Evolutionary conservation across 2,797 vertebrate genomes (phyloP), one percentile per base, ranked within the genome.

Genomic region (Menidia menidia): DNA sequence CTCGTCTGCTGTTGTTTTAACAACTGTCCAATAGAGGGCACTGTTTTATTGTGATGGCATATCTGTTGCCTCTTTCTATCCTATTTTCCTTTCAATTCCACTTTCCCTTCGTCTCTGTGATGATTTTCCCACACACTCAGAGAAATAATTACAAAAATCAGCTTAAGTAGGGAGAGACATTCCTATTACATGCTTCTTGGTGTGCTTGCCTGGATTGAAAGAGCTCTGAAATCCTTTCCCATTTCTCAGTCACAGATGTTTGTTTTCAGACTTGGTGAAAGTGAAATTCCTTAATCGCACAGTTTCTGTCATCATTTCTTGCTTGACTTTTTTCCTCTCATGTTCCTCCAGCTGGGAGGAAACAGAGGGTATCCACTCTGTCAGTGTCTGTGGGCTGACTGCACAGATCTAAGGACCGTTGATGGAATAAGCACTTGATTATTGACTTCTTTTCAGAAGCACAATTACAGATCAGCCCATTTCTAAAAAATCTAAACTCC

Each of bases 21-120:
- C 54, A 4, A 3, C 16, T 15, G 16, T 88, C 90, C 93, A 92
- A 75, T 73, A 93, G 93, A 85, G 90, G 67, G 87, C 92, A 91
- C 85, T 91, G 90, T 92, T 91, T 86, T 67, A 19, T 75, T 64
- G 70, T 54, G 66, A 25, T 69, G 63, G 9, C 35, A 60, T 66
- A 45, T 47, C n/a, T 52, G 12, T 12, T 45, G 30, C 54, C 11
- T 42, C 66, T 47, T n/a, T 59, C 69, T 5, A 4, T 60, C 39
- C 15, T 8, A 18, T 44, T 16, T 48, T 25, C 3, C 31, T 35
- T 1, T 31, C 60, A 64, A 33, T 54, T 63, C 58, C 50, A 12
- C 60, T 59, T 58, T 51, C 59, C 43, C 45, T 50, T 78, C 39
- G 67, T 53, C 19, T 3, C 52, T 68, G 30, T 63, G 59, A 80